Base-by-base conservation (phyloP, 2,797 vertebrate genomes). In the Microchirus variegatus region DNA sequence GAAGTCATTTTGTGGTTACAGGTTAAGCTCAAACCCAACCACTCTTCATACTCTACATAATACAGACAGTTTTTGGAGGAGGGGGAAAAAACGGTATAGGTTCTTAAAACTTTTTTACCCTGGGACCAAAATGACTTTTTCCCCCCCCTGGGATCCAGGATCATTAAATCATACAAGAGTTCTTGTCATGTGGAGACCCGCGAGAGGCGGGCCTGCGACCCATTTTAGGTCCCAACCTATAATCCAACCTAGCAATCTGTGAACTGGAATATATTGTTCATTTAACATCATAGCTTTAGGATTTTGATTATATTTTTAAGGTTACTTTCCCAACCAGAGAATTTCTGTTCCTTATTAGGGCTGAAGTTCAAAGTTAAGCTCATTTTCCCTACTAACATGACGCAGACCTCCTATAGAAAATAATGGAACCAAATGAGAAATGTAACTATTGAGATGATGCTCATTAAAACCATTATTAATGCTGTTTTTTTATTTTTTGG, bases 1-100 rank as follows among this genome's bases (percentile, higher is more conserved):
- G 87, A 91, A 90, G 90, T 87, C 83, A 81, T 86, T 81, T 77
- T 87, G 90, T 85, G 89, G 89, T 85, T 90, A 75, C 87, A 91
- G 90, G 90, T 90, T 90, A 85, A 85, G 73, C 85, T 88, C 83
- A 87, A 87, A 87, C 75, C 83, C 87, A 81, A 86, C 88, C 88
- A 86, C 81, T 90, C 81, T 80, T 77, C 73, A 58, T 63, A 75
- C 68, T 77, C 81, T 52, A 73, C 67, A 75, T 73, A 83, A 78
- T 73, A 78, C 78, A 81, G 67, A 77, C 72, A 77, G 75, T 74
- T 87, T 86, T 79, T 67, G 22, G 57, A 67, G 61, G 65, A 36
- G 41, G 12, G 9, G 49, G 31, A 12, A 13, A 41, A 56, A 61
- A 59, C 48, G 57, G 53, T 41, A 22, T 53, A 70, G 46, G 80